These are phyloP conservation scores for Acanthornis magna DNA, from an alignment of 2,797 vertebrate genomes.

Conservation along the genomic window DNA sequence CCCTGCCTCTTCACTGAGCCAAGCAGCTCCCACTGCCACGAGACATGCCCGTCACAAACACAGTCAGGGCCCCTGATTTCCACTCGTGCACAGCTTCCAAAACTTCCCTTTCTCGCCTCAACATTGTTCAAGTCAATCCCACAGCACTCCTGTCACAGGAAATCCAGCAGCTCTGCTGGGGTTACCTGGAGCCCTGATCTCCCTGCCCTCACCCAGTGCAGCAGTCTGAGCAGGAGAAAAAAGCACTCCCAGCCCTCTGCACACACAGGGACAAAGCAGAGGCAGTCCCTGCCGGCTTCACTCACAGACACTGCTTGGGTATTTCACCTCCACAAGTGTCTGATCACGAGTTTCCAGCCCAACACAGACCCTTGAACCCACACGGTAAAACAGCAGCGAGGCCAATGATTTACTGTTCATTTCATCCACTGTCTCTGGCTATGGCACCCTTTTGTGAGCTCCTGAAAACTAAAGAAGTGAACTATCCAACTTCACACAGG, in stretches of 20 bases:
- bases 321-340: neutral
- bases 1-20: neutral
- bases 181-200: neutral
- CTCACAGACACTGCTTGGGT: neutral
- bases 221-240: neutral
- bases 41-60: neutral
- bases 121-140: neutral
- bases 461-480: neutral
- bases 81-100: neutral
- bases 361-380: neutral
- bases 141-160: rapidly evolving
- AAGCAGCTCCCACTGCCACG: neutral
- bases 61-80: rapidly evolving
- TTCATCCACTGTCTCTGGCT: neutral
- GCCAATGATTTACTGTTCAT: neutral
- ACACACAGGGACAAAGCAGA: neutral
- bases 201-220: rapidly evolving
- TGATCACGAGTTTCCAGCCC: neutral
- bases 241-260: neutral
- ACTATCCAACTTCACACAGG: neutral
- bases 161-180: neutral
- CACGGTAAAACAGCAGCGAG: rapidly evolving
- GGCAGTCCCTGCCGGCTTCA: neutral
- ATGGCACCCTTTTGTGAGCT: neutral
- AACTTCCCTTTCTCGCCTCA: neutral